Evolutionary conservation across 2,797 vertebrate species (phyloP).

Genomic region (Peromyscus eremicus): DNA sequence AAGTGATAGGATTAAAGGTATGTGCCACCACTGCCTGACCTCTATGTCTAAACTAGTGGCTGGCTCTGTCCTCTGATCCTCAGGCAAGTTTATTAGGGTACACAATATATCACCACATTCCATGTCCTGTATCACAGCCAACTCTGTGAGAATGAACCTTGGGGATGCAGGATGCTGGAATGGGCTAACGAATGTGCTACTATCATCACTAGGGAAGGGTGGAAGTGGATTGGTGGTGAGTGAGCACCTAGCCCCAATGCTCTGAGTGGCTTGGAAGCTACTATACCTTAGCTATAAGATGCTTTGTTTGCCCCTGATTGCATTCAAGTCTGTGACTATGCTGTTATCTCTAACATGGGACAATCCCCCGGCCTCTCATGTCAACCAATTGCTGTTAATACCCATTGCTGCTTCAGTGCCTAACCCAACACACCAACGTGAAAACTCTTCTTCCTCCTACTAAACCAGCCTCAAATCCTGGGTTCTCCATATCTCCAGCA

Average conservation of each 20-base stretch:
- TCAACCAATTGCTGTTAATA: too few species aligned
- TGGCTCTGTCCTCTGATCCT: too few species aligned
- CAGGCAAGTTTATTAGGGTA: too few species aligned
- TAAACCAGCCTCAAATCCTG: neutral
- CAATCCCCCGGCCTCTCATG: neutral
- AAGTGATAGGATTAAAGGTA: too few species aligned
- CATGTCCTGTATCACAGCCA: neutral
- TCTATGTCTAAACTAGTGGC: too few species aligned
- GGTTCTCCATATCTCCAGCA: neutral
- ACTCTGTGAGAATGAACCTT: neutral
- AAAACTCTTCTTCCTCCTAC: neutral
- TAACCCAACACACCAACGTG: neutral
- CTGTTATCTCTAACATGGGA: neutral
- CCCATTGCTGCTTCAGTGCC: neutral
- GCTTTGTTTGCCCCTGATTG: neutral
- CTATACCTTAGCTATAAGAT: neutral
- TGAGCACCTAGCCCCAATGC: fast-evolving
- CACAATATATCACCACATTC: too few species aligned
- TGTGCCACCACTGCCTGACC: too few species aligned
- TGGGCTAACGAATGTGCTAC: fast-evolving
- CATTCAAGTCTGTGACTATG: neutral
- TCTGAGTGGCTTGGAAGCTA: neutral
- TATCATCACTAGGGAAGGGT: too few species aligned
- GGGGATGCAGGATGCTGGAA: neutral
- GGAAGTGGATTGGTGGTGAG: neutral